Evolutionary conservation across 2,113 vertebrate genomes (phyloP).

Genomic region (Myrmecobius fasciatus): DNA sequence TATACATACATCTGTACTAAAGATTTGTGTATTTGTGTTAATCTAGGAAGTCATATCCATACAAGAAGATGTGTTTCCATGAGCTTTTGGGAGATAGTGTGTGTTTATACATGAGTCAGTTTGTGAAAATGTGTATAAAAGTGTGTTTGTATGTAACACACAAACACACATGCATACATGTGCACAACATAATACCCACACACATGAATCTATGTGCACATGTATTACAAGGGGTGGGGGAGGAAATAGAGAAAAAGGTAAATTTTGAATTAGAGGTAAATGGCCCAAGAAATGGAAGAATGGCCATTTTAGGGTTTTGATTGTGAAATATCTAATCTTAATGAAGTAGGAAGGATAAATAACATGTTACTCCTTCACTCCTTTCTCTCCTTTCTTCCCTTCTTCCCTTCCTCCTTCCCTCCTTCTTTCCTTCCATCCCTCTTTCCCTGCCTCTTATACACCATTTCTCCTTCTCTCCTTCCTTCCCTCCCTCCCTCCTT

Average conservation of each 20-base stretch:
- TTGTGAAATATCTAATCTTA: conserved; percentile 80
- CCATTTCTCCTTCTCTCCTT: too few species aligned
- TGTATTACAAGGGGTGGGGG: conserved; percentile 17
- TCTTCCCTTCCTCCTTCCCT: not conserved
- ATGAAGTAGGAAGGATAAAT: conserved; percentile 67
- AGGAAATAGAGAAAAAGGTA: conserved; percentile 71
- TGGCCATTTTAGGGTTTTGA: conserved; percentile 27
- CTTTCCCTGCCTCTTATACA: too few species aligned
- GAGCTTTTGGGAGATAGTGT: not conserved
- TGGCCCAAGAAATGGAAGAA: conserved; percentile 66
- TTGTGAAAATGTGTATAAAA: not conserved
- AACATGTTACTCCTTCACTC: not conserved
- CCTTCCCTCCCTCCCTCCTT: too few species aligned
- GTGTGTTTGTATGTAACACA: not conserved
- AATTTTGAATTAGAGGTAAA: conserved; percentile 54
- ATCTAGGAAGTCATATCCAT: not conserved
- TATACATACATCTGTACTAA: not conserved
- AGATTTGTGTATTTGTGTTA: conserved; percentile 5
- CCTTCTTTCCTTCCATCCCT: not conserved
- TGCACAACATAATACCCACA: not conserved
- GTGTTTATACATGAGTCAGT: not conserved
- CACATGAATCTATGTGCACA: not conserved
- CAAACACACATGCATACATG: too few species aligned
- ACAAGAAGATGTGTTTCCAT: not conserved
- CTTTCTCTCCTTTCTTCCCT: not conserved